Percentiles rank a stretch among this genome's conserved stretches.
Evolutionary conservation across 2,888 invertebrate species (phyloP).

Genomic region (Zootermopsis nevadensis): DNA sequence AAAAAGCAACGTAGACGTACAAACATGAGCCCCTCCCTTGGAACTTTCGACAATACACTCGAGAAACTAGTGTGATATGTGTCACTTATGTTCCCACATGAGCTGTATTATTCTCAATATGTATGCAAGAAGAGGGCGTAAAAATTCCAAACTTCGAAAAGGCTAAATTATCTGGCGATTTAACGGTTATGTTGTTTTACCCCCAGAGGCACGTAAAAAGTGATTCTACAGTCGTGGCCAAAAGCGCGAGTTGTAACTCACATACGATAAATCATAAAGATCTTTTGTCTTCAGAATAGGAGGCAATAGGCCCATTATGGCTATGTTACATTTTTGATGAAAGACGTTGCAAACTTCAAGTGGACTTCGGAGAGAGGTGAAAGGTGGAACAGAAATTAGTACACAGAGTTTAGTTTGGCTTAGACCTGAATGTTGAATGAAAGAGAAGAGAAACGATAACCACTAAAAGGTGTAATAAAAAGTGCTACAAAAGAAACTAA

Average conservation of each 20-base stretch:
- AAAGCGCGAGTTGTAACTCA: background rate
- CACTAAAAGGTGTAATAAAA: constrained; percentile 11
- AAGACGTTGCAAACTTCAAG: background rate
- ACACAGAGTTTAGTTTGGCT: background rate
- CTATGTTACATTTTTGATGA: background rate
- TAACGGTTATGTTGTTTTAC: background rate
- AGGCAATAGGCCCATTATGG: too few relatives aligned
- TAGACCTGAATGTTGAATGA: background rate
- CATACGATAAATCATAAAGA: background rate
- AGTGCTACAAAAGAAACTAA: background rate
- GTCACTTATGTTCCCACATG: background rate
- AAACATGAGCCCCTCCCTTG: background rate
- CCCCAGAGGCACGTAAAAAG: background rate
- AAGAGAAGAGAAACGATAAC: background rate
- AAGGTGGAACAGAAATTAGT: background rate
- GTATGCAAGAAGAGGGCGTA: background rate
- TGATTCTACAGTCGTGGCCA: background rate
- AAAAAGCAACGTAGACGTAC: background rate
- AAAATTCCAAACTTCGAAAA: constrained; percentile 17
- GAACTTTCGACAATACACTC: background rate
- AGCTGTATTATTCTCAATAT: background rate
- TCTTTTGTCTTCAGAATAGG: background rate
- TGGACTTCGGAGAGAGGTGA: background rate
- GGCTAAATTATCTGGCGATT: background rate
- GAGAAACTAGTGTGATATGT: background rate